phyloP scores from a whole-genome alignment of 2,113 vertebrate genomes.

The Gymnarchus niloticus region DNA sequence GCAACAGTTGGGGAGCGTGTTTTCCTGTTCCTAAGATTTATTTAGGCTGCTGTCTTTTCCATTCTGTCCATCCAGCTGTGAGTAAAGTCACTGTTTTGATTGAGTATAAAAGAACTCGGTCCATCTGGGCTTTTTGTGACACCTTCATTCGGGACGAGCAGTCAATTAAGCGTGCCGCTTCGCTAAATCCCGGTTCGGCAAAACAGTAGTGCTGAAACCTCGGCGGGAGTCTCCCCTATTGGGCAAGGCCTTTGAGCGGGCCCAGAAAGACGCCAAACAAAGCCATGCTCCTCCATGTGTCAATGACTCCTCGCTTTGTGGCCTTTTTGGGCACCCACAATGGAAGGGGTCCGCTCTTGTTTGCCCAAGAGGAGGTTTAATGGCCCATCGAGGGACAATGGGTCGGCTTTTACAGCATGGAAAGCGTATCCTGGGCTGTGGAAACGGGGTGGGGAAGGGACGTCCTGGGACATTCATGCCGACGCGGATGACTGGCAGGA shows the following conservation, averaged over 20 bases:
- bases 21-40: neutral
- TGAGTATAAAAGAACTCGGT: conserved; percentile 52
- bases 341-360: conserved; percentile 93
- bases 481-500: conserved; percentile 82
- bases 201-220: conserved; percentile 83
- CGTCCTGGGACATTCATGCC: conserved; percentile 82
- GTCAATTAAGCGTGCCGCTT: conserved; percentile 99
- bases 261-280: conserved; percentile 86
- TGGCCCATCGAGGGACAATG: conserved; percentile 85
- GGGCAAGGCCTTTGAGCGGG: conserved; percentile 78
- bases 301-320: conserved; percentile 82
- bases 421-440: conserved; percentile 79
- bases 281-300: conserved; percentile 82
- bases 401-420: conserved; percentile 77
- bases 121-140: conserved; percentile 52
- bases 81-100: conserved; percentile 38
- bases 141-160: conserved; percentile 68
- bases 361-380: conserved; percentile 93
- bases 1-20: neutral
- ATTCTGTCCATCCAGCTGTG: conserved; percentile 40
- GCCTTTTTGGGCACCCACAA: conserved; percentile 75
- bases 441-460: conserved; percentile 65
- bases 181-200: conserved; percentile 84
- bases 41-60: conserved; percentile 34
- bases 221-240: conserved; percentile 84